These are phyloP conservation scores for Cistogaster globosa DNA, from an alignment of 2,888 invertebrate species.

Conservation along the genomic window DNA sequence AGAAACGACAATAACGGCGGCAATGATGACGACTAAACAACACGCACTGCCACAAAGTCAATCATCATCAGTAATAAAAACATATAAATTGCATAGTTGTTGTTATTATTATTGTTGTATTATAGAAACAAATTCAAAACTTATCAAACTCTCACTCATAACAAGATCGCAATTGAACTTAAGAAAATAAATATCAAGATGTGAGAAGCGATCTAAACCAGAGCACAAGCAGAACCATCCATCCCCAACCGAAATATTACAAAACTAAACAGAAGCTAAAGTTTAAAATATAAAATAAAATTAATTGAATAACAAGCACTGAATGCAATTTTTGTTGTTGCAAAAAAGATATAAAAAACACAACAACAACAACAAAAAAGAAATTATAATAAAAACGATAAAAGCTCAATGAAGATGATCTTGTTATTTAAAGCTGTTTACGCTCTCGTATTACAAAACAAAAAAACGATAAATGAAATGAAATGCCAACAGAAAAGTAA, in stretches of 20 bases:
- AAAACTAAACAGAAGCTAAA: slow-evolving; percentile 14
- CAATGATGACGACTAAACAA: slow-evolving; percentile 22
- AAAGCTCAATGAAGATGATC: slow-evolving; percentile 68
- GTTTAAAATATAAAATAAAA: slow-evolving; percentile 24
- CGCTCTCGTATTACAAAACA: slow-evolving; percentile 11
- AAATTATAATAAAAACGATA: slow-evolving; percentile 23
- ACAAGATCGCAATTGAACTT: background rate
- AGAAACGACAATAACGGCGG: background rate
- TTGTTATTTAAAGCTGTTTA: slow-evolving; percentile 34
- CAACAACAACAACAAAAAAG: slow-evolving; percentile 14
- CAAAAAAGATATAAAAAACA: slow-evolving; percentile 11
- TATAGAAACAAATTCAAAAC: slow-evolving; percentile 57
- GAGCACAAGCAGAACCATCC: slow-evolving; percentile 15
- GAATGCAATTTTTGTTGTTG: slow-evolving; percentile 61
- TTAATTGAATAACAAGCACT: slow-evolving; percentile 71
- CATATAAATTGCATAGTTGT: background rate
- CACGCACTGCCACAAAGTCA: slow-evolving; percentile 68
- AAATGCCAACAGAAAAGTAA: slow-evolving; percentile 37
- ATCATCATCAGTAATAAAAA: slow-evolving; percentile 54
- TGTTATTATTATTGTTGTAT: slow-evolving; percentile 12
- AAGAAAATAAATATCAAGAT: slow-evolving; percentile 48
- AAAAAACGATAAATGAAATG: slow-evolving; percentile 36
- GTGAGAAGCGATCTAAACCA: slow-evolving; percentile 37
- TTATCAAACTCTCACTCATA: no score
- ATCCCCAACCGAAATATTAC: background rate